These are phyloP conservation scores for Sarcophaga peregrina DNA, from an alignment of 1,140 invertebrate genomes.

Conservation along the genomic window DNA sequence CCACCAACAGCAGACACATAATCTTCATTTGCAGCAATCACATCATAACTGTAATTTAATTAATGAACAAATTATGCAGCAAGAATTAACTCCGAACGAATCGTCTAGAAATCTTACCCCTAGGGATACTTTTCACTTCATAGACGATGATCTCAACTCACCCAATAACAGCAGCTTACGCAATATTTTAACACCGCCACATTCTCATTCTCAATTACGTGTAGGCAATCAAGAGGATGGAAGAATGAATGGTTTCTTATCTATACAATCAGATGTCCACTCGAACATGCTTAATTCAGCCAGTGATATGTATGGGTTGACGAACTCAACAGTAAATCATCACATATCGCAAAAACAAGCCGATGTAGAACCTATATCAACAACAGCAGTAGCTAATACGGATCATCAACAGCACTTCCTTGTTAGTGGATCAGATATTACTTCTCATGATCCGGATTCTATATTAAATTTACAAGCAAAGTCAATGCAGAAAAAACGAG, in stretches of 20 bases:
- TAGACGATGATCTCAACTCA: background rate
- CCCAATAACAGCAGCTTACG: background rate
- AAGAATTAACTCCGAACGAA: background rate
- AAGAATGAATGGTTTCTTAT: background rate
- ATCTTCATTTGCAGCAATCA: background rate
- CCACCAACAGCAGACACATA: slow-evolving; percentile 19
- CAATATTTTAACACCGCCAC: background rate
- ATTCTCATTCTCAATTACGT: background rate
- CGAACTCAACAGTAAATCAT: background rate
- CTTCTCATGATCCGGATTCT: background rate
- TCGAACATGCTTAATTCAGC: background rate
- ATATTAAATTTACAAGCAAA: background rate
- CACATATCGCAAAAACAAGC: background rate
- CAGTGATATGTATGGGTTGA: background rate
- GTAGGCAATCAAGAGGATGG: background rate
- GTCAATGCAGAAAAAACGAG: slow-evolving; percentile 37
- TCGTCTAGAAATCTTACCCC: background rate
- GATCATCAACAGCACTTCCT: background rate
- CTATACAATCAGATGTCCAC: background rate
- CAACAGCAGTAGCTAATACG: background rate
- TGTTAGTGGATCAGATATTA: background rate
- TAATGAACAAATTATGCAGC: background rate
- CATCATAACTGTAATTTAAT: background rate
- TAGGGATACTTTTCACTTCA: background rate
- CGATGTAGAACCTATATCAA: background rate